Conservation (phyloP, 2,113 vertebrate species). For the Pelusios castaneus region DNA sequence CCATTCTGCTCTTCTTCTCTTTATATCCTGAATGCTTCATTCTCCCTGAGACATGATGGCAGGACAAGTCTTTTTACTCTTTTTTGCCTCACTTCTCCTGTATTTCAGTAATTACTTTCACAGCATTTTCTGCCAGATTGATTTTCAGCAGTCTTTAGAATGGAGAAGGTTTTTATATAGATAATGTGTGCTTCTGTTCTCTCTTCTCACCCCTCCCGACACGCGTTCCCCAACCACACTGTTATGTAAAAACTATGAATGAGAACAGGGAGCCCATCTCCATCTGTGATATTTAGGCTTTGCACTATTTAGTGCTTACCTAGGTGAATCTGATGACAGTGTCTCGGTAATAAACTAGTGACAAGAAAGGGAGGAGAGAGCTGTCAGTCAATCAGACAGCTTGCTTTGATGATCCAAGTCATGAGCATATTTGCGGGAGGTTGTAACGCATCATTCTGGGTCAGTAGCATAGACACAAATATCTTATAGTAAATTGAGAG, state of each 20-base stretch:
- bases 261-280: neutral
- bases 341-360: neutral
- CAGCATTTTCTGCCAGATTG: neutral
- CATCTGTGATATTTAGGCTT: fast-evolving
- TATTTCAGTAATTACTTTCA: neutral
- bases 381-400: neutral
- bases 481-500: neutral
- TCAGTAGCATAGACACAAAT: neutral
- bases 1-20: neutral
- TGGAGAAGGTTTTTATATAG: neutral
- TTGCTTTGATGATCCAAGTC: neutral
- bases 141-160: neutral
- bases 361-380: neutral
- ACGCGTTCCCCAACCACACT: neutral
- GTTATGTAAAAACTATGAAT: neutral
- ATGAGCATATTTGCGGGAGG: neutral
- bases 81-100: neutral
- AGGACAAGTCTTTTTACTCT: neutral
- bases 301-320: neutral
- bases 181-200: neutral
- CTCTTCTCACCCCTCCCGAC: neutral
- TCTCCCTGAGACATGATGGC: neutral
- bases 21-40: neutral
- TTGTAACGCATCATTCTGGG: neutral
- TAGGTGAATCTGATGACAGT: neutral